Evolutionary conservation across 2,113 vertebrate genomes (phyloP).

Genomic region (Protobothrops mucrosquamatus): DNA sequence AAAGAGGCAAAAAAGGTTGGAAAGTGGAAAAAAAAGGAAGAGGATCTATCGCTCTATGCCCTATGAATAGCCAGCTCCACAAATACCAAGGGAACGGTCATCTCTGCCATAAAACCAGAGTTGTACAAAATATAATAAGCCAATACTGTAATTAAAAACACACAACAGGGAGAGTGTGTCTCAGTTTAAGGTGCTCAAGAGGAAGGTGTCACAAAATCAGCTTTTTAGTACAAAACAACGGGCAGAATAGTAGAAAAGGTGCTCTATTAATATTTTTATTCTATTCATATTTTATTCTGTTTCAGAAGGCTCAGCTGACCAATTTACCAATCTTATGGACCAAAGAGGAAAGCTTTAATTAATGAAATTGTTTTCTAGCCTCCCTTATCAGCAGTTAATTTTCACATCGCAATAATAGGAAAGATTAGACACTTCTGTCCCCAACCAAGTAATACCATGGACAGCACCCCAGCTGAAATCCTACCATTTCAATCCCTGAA

Average conservation of each 20-base stretch:
- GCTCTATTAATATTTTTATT: background rate
- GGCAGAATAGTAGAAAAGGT: background rate
- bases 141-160: background rate
- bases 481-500: background rate
- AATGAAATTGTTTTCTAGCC: background rate
- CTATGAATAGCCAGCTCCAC: background rate
- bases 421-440: background rate
- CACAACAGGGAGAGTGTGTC: background rate
- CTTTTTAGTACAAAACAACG: background rate
- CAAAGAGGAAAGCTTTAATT: background rate
- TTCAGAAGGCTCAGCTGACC: background rate
- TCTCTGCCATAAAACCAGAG: background rate
- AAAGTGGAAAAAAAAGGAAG: background rate
- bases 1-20: conserved; percentile 47
- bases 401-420: background rate
- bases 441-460: background rate
- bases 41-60: background rate
- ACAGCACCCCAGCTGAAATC: background rate
- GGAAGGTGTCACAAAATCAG: background rate
- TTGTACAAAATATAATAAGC: background rate
- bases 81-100: background rate
- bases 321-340: background rate
- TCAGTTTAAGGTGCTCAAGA: background rate
- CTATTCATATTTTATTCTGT: background rate
- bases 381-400: background rate